Evolutionary conservation across 1,140 invertebrate species (phyloP).

Genomic region (Pseudomyrmex flavicornis): DNA sequence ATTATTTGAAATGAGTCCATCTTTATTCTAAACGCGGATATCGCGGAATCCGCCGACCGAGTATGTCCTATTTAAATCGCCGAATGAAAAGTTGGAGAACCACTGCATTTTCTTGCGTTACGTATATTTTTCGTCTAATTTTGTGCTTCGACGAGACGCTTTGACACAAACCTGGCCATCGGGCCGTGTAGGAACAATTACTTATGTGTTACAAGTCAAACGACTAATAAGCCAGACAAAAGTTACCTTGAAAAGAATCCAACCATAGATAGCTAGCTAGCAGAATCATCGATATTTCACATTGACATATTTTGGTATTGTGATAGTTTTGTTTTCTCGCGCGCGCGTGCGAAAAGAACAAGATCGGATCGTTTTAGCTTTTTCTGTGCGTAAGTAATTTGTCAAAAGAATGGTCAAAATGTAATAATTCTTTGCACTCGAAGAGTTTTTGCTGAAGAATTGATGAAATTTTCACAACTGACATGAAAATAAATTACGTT

Average conservation of each 20-base stretch:
- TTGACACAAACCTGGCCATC: slow-evolving; percentile 2
- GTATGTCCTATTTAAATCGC: background rate
- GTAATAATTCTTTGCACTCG: background rate
- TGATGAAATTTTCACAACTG: too few species aligned
- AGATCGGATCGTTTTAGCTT: background rate
- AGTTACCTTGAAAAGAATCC: slow-evolving; percentile 24
- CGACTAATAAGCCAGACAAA: background rate
- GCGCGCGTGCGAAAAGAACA: background rate
- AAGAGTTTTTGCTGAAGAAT: too few species aligned
- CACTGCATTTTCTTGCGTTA: background rate
- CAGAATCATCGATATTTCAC: slow-evolving; percentile 8
- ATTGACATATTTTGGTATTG: background rate
- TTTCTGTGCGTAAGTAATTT: background rate
- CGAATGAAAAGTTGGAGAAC: slow-evolving; percentile 11
- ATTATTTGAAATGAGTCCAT: too few species aligned
- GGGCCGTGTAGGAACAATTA: slow-evolving; percentile 14
- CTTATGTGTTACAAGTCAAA: slow-evolving; percentile 5
- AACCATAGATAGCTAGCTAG: slow-evolving; percentile 31
- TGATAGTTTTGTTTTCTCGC: background rate
- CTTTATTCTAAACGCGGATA: too few species aligned
- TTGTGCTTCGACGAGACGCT: slow-evolving; percentile 7
- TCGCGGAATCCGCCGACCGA: background rate
- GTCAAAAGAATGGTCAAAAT: background rate
- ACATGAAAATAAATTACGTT: too few species aligned
- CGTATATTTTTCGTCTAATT: slow-evolving; percentile 20